Evolutionary conservation across 2,113 vertebrate species (phyloP), one percentile per base, ranked within the genome.

Genomic region (Ochotona princeps): DNA sequence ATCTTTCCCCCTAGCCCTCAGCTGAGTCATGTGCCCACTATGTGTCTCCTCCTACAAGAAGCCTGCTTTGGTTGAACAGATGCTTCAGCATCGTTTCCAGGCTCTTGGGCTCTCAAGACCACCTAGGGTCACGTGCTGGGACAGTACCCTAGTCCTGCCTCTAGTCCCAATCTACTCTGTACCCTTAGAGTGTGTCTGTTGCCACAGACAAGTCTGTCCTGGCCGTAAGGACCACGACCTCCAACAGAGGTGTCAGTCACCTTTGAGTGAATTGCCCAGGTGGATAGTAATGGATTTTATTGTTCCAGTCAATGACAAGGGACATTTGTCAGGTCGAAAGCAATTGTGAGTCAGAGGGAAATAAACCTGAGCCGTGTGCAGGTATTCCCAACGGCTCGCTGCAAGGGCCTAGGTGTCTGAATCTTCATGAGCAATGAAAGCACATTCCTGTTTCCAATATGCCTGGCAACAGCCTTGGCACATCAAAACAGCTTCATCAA

Each of bases 261-360:
- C 95, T 90, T 83, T 73, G 17, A 13, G 60, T 76, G 54, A 9
- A 61, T 14, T 47, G 25, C 69, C 61, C 72, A 80, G 51, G 78
- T 80, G 23, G 54, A n/a, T 61, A 65, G 66, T 51, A n/a, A 90
- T 65, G 61, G 13, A 26, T 25, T 92, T 94, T 94, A 95, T 88
- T 88, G 85, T 79, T 88, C 67, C 47, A 0, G n/a, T 85, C 90
- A 87, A 90, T 93, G 88, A 82, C 25, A 11, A 32, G 28, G 8
- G 51, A 14, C 78, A 96, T 76, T 87, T 67, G n/a, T n/a, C 57
- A 85, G 20, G 54, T 35, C 60, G 47, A 73, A 30, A 38, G 51
- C 26, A 80, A 94, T 11, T 10, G 23, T 66, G 79, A 83, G 72
- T 80, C 74, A 92, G 92, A 79, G 89, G 73, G 38, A 92, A 88